Percentiles rank a stretch among this genome's conserved stretches.
Evolutionary conservation across 2,797 vertebrate species (phyloP).

Genomic region (Crocodylus rhombifer): DNA sequence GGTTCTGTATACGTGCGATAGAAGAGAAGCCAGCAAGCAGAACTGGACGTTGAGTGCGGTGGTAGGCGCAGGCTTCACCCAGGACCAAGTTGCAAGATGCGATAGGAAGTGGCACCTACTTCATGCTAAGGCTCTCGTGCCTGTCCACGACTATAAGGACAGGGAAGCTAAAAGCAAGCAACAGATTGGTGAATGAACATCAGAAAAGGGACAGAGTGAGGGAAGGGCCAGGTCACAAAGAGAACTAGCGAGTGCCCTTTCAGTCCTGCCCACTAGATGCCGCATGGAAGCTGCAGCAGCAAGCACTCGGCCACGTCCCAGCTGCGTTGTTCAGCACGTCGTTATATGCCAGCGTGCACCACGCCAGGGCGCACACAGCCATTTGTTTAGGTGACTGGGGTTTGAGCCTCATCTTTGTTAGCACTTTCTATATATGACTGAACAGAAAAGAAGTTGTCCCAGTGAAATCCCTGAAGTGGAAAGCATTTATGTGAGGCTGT

Average conservation of each 20-base stretch:
- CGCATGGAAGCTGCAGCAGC: not conserved
- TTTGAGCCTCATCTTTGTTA: not conserved
- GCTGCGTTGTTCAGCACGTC: not conserved
- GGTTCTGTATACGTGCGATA: not conserved
- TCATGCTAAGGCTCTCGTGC: not conserved
- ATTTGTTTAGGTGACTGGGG: not conserved
- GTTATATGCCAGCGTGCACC: not conserved
- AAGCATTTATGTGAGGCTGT: not conserved
- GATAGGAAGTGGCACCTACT: no score
- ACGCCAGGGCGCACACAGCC: not conserved
- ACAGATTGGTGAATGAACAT: not conserved
- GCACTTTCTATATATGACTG: no score
- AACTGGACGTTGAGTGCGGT: not conserved
- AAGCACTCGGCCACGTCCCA: not conserved
- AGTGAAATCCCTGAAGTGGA: not conserved
- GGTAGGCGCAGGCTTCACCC: not conserved
- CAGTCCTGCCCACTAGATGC: not conserved
- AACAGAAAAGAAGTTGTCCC: not conserved
- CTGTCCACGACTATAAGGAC: not conserved
- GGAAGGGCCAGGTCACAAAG: not conserved
- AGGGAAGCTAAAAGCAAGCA: not conserved
- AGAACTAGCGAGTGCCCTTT: not conserved
- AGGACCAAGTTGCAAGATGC: not conserved
- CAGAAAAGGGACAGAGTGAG: not conserved
- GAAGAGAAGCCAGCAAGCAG: not conserved